phyloP scores from a whole-genome alignment of 1,140 invertebrate genomes.

The Drosophila erecta region DNA sequence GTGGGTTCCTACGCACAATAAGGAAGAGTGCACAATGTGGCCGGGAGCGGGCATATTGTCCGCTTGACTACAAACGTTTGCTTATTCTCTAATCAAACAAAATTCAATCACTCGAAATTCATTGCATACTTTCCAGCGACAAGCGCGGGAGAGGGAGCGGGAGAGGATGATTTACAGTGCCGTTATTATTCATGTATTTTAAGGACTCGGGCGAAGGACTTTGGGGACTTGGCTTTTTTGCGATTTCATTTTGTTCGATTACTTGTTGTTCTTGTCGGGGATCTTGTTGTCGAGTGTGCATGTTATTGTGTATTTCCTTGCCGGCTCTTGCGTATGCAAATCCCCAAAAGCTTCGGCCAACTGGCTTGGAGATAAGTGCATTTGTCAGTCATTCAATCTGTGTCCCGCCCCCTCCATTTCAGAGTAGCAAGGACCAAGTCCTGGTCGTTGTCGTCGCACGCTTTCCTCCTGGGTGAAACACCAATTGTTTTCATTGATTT shows the following conservation, averaged over 20 bases:
- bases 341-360: conserved; percentile 59
- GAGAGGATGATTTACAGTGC: conserved; percentile 26
- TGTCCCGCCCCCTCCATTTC: conserved; percentile 11
- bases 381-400: conserved; percentile 76
- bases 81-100: conserved; percentile 52
- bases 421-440: conserved; percentile 9
- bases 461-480: conserved; percentile 56
- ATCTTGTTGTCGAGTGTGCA: conserved; percentile 39
- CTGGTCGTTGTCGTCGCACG: conserved; percentile 31
- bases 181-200: conserved; percentile 50
- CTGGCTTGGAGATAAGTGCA: conserved; percentile 66
- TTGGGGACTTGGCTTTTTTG: conserved; percentile 28
- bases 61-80: conserved; percentile 20
- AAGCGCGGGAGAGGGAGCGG: background rate
- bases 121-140: conserved; percentile 37
- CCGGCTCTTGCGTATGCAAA: conserved; percentile 62
- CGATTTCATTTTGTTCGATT: conserved; percentile 40
- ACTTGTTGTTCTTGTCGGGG: conserved; percentile 31
- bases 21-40: conserved; percentile 47
- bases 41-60: conserved; percentile 40
- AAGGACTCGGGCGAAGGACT: conserved; percentile 18
- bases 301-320: conserved; percentile 37
- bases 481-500: conserved; percentile 79
- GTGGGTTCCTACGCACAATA: conserved; percentile 43
- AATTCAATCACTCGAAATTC: conserved; percentile 56